Conservation (phyloP, 2,113 vertebrate species). For the Candoia aspera region DNA sequence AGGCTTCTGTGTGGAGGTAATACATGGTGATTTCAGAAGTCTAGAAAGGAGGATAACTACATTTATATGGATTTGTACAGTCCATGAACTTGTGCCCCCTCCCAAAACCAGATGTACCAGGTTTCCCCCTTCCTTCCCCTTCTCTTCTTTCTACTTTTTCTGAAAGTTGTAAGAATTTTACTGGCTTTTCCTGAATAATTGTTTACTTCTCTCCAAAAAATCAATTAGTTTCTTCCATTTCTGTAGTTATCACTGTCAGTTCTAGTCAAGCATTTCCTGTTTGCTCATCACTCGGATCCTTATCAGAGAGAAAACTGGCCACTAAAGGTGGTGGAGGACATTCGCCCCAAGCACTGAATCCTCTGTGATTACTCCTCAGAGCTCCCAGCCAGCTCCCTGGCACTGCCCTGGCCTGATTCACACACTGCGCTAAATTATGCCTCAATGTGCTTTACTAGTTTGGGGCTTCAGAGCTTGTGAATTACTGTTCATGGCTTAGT, state of each 20-base stretch:
- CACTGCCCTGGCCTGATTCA: background rate
- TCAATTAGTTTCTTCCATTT: background rate
- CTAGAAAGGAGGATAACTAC: conserved; percentile 57
- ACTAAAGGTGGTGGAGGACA: background rate
- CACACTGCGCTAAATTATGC: background rate
- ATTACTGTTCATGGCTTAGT: background rate
- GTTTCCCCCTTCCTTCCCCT: conserved; percentile 10
- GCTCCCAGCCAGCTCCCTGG: background rate
- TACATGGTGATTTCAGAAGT: conserved; percentile 38
- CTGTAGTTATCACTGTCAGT: background rate
- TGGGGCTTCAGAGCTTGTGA: background rate
- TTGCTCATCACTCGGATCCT: background rate
- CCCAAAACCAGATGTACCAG: conserved; percentile 7
- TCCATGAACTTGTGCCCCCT: conserved; percentile 49
- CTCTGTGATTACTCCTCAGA: background rate
- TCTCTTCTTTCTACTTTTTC: background rate
- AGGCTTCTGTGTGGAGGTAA: conserved; percentile 17
- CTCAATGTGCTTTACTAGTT: background rate
- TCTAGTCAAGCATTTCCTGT: background rate
- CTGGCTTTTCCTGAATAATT: background rate
- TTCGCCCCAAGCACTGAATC: background rate
- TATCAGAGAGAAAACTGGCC: background rate
- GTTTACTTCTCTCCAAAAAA: background rate
- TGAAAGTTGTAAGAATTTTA: background rate
- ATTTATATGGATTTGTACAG: conserved; percentile 62